Evolutionary conservation across 1,140 invertebrate species (phyloP).

Genomic region (Aphidius gifuensis): DNA sequence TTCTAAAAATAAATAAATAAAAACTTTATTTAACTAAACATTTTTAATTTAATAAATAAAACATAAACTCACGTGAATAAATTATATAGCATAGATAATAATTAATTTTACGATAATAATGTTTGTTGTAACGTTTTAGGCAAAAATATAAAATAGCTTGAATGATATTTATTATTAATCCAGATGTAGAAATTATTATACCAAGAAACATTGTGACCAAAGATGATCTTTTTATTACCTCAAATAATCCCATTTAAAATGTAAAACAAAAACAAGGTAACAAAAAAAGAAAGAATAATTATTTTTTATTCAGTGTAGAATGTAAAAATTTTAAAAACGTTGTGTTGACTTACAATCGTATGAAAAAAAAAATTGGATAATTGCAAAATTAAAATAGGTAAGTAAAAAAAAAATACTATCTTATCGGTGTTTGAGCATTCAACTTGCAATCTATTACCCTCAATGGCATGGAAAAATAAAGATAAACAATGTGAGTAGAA

Average conservation of each 20-base stretch:
- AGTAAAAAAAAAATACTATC: too few relatives aligned
- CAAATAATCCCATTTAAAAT: slow-evolving; percentile 46
- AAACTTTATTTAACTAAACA: background rate
- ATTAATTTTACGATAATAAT: slow-evolving; percentile 83
- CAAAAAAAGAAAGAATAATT: too few relatives aligned
- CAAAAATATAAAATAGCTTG: slow-evolving; percentile 75
- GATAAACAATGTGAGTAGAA: too few relatives aligned
- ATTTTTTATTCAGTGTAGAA: too few relatives aligned
- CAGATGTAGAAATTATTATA: slow-evolving; percentile 86
- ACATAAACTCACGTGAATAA: slow-evolving; percentile 81
- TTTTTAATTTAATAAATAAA: background rate
- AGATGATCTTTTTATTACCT: slow-evolving; percentile 61
- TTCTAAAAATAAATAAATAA: slow-evolving; percentile 61
- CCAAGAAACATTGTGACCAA: slow-evolving; percentile 65
- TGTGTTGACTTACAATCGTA: too few relatives aligned
- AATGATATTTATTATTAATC: slow-evolving; percentile 79
- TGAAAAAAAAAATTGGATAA: too few relatives aligned
- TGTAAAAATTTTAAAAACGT: too few relatives aligned
- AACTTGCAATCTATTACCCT: too few relatives aligned
- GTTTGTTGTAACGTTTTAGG: slow-evolving; percentile 68
- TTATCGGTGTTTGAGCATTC: too few relatives aligned
- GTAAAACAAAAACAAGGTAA: too few relatives aligned
- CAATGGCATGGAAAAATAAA: too few relatives aligned
- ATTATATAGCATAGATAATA: slow-evolving; percentile 87
- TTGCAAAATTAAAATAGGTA: too few relatives aligned